phyloP scores from a whole-genome alignment of 2,113 vertebrate genomes.

The Ciconia boyciana region DNA sequence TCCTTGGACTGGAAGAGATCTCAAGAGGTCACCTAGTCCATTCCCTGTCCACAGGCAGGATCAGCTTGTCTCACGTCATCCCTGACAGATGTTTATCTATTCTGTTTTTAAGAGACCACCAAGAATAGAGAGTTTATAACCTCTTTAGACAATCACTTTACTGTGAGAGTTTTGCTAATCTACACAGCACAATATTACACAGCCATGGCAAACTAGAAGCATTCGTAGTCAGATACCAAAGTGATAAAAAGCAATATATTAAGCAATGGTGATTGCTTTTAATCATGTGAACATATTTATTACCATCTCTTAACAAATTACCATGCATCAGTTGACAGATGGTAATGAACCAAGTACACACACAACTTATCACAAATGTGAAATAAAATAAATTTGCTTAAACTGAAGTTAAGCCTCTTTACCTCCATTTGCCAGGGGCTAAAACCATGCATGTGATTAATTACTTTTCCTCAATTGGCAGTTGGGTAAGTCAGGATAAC shows the following conservation, averaged over 20 bases:
- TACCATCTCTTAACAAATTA: neutral
- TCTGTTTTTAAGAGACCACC: neutral
- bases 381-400: neutral
- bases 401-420: neutral
- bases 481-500: neutral
- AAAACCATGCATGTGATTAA: neutral
- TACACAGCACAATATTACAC: neutral
- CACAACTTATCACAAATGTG: neutral
- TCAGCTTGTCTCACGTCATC: neutral
- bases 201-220: neutral
- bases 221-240: neutral
- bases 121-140: neutral
- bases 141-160: neutral
- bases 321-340: neutral
- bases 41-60: neutral
- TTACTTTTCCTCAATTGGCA: neutral
- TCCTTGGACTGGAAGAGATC: neutral
- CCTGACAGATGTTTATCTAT: constrained; percentile 23
- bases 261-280: neutral
- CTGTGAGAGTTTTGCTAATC: neutral
- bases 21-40: neutral
- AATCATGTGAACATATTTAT: neutral
- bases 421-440: neutral
- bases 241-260: neutral
- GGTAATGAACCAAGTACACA: neutral